Evolutionary conservation across 2,797 vertebrate species (phyloP).

Genomic region (Anguilla megastoma): DNA sequence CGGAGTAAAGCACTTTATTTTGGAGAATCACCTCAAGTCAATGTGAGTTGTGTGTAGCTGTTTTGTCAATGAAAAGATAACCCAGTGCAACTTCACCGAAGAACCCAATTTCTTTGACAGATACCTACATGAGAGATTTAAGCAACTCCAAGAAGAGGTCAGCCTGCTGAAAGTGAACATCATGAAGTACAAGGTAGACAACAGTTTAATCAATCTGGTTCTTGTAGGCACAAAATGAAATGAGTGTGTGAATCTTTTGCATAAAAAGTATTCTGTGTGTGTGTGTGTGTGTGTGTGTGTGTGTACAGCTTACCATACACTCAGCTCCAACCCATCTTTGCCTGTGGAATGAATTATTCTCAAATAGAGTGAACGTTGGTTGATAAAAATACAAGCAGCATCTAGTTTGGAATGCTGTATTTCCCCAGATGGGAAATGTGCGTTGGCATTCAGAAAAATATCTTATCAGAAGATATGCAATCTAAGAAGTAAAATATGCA

Average conservation of each 20-base stretch:
- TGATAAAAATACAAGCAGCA: neutral
- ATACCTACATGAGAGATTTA: constrained; percentile 84
- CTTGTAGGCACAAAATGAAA: neutral
- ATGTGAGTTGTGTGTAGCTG: neutral
- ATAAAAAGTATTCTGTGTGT: neutral
- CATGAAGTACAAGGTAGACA: constrained; percentile 82
- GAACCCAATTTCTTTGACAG: constrained; percentile 61
- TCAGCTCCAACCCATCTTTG: neutral
- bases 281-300: neutral
- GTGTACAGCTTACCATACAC: neutral
- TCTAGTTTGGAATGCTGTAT: neutral
- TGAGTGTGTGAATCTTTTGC: neutral
- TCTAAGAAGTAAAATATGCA: neutral
- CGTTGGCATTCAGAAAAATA: neutral
- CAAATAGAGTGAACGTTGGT: neutral
- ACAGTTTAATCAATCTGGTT: neutral
- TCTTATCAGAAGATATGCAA: neutral
- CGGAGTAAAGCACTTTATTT: neutral
- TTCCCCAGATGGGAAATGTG: neutral
- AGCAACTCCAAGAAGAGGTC: constrained; percentile 83
- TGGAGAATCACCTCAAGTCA: neutral
- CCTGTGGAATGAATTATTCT: neutral
- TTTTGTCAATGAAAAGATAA: neutral
- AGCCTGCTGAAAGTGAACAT: constrained; percentile 80
- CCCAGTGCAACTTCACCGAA: neutral